phyloP scores from a whole-genome alignment of 2,113 vertebrate species.

The Anser brachyrhynchus region DNA sequence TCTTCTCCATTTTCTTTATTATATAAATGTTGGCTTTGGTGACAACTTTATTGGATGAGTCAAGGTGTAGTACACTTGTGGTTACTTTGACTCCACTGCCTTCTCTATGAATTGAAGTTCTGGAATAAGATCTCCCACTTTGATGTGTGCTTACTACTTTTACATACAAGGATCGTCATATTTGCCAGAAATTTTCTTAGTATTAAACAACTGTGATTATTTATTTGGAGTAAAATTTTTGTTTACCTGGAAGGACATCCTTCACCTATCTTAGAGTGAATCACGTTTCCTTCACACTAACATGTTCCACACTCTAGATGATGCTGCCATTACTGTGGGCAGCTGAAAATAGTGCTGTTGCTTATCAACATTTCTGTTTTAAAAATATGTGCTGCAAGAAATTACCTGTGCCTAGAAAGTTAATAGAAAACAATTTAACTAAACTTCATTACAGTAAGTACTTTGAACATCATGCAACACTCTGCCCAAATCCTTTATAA shows the following conservation, averaged over 20 bases:
- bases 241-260: neutral
- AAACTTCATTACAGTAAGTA: constrained; percentile 36
- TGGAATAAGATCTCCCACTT: neutral
- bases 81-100: constrained; percentile 7
- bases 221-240: neutral
- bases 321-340: neutral
- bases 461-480: neutral
- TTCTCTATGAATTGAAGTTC: neutral
- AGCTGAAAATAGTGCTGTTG: neutral
- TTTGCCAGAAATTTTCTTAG: neutral
- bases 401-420: neutral
- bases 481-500: constrained; percentile 11
- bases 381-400: neutral
- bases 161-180: neutral
- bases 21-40: constrained; percentile 41
- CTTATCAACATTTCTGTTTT: neutral
- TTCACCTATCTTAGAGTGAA: constrained; percentile 18
- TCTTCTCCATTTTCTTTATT: constrained; percentile 43
- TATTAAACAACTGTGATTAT: neutral
- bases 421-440: constrained; percentile 29
- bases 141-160: neutral
- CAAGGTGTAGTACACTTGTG: neutral
- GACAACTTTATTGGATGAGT: constrained; percentile 44
- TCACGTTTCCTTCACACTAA: neutral
- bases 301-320: neutral